Percentiles rank a stretch among this genome's conserved stretches.
Evolutionary conservation across 2,888 invertebrate species (phyloP).

Genomic region (Holacanthella duospinosa): DNA sequence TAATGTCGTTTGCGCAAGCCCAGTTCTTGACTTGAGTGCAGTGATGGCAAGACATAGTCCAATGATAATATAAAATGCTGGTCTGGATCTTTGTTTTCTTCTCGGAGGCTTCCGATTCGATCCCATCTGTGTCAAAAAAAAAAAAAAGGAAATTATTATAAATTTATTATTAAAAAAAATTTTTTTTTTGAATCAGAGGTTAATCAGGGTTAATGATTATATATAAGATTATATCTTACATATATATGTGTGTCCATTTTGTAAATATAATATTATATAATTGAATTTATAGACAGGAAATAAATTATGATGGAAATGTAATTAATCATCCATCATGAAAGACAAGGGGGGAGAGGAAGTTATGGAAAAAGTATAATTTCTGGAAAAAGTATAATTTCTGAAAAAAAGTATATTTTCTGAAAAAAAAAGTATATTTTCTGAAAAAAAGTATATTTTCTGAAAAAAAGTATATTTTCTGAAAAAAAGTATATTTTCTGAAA

Average conservation of each 20-base stretch:
- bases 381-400: background rate
- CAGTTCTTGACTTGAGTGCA: constrained; percentile 18
- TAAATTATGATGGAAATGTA: background rate
- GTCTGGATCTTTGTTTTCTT: constrained; percentile 24
- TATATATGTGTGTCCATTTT: too few species aligned
- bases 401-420: too few species aligned
- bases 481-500: too few species aligned
- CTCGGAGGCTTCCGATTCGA: background rate
- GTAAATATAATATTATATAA: too few species aligned
- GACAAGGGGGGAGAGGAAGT: background rate
- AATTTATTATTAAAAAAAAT: too few species aligned
- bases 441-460: too few species aligned
- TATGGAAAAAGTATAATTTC: background rate
- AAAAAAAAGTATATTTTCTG: too few species aligned
- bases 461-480: too few species aligned
- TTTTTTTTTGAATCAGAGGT: too few species aligned
- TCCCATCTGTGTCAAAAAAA: background rate
- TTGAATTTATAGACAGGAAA: too few species aligned
- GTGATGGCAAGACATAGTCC: constrained; percentile 22
- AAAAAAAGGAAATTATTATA: background rate
- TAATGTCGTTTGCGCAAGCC: background rate
- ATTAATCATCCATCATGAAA: background rate
- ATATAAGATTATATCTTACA: too few species aligned
- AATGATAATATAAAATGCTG: constrained; percentile 25
- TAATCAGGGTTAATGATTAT: too few species aligned